phyloP scores from a whole-genome alignment of 2,113 vertebrate genomes.

The Pandion haliaetus region DNA sequence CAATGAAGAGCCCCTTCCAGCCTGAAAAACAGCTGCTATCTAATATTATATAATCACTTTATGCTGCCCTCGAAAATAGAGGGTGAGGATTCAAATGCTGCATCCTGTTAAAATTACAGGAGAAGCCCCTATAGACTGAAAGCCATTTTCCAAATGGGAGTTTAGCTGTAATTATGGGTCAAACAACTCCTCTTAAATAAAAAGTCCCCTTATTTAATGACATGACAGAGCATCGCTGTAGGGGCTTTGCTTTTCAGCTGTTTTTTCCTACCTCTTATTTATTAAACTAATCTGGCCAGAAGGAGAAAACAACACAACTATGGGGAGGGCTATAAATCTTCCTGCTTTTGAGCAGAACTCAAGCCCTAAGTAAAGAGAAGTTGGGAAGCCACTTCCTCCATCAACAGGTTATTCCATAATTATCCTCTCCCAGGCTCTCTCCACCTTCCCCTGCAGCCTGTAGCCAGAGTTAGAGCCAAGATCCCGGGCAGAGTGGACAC shows the following conservation, averaged over 20 bases:
- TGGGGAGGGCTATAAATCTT: neutral
- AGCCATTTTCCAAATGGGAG: neutral
- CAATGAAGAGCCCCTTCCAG: neutral
- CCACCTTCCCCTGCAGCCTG: slow-evolving; percentile 43
- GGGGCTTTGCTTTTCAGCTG: slow-evolving; percentile 36
- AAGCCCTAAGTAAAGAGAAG: neutral
- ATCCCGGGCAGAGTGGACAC: neutral
- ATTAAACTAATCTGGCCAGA: slow-evolving; percentile 35
- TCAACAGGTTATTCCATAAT: slow-evolving; percentile 57
- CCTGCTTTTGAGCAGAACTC: neutral
- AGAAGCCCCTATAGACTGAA: neutral
- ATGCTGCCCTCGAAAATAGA: neutral
- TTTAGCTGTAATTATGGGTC: neutral
- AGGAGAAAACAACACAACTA: neutral
- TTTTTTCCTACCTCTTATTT: neutral
- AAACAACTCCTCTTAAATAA: slow-evolving; percentile 8
- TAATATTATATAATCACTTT: neutral
- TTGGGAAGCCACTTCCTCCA: slow-evolving; percentile 49
- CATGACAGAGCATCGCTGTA: neutral
- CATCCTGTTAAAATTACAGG: slow-evolving; percentile 19
- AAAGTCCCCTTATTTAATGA: slow-evolving; percentile 3
- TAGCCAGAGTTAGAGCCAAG: neutral
- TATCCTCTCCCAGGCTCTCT: neutral
- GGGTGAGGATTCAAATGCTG: neutral
- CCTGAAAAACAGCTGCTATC: neutral